Evolutionary conservation across 2,888 invertebrate genomes (phyloP).

Genomic region (Aromia moschata): DNA sequence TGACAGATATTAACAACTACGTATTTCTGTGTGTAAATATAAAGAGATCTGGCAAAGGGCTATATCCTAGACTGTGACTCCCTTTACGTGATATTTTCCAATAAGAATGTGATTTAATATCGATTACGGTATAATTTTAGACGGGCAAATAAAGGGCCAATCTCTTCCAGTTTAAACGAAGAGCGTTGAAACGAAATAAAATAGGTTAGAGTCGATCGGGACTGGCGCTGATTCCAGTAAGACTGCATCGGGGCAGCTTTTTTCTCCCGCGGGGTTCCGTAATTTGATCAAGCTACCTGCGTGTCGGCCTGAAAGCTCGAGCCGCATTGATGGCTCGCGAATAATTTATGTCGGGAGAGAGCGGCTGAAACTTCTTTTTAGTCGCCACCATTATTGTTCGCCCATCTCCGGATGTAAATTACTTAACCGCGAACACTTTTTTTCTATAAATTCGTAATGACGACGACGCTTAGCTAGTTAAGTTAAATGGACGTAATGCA

Average conservation of each 20-base stretch:
- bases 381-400: constrained; percentile 37
- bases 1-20: too few relatives aligned
- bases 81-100: background rate
- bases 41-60: too few relatives aligned
- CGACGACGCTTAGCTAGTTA: too few relatives aligned
- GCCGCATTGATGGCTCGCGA: constrained; percentile 57
- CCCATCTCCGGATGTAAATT: constrained; percentile 42
- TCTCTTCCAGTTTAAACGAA: constrained; percentile 18
- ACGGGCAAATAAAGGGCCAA: constrained; percentile 1
- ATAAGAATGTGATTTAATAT: background rate
- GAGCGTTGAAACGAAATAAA: constrained; percentile 21
- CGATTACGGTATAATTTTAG: background rate
- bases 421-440: constrained; percentile 35
- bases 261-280: constrained; percentile 52
- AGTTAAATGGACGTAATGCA: too few relatives aligned
- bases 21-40: too few relatives aligned
- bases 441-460: constrained; percentile 26
- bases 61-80: too few relatives aligned
- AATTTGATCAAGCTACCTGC: constrained; percentile 58
- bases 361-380: constrained; percentile 55
- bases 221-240: constrained; percentile 35
- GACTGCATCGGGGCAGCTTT: constrained; percentile 37
- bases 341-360: constrained; percentile 59
- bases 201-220: constrained; percentile 25
- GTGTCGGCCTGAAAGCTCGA: constrained; percentile 55